A percentile compares a stretch with the other conserved stretches of the same genome.
Evolutionary conservation across 2,113 vertebrate genomes (phyloP).

Genomic region (Lepisosteus osseus): DNA sequence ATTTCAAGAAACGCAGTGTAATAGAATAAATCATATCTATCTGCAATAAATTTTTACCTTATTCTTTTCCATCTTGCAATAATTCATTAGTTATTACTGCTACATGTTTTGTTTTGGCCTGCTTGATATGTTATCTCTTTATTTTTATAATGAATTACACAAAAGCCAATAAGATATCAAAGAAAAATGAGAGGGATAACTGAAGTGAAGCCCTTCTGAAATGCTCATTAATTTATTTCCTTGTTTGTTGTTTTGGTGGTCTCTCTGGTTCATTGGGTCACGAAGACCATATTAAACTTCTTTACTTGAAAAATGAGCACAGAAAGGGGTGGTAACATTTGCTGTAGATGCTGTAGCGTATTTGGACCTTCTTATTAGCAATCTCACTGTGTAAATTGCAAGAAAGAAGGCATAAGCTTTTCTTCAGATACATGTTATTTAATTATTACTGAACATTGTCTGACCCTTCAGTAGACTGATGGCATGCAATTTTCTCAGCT

Average conservation of each 20-base stretch:
- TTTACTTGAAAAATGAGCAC: background rate
- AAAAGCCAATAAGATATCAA: too few relatives aligned
- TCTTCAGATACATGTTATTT: background rate
- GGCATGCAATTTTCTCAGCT: background rate
- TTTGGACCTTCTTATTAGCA: background rate
- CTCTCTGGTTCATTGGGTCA: background rate
- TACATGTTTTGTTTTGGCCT: too few relatives aligned
- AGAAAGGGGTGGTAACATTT: background rate
- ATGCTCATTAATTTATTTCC: background rate
- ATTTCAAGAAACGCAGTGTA: too few relatives aligned
- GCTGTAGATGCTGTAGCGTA: background rate
- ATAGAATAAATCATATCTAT: too few relatives aligned
- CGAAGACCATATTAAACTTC: background rate
- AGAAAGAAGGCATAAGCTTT: background rate
- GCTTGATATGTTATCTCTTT: too few relatives aligned
- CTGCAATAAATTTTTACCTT: too few relatives aligned
- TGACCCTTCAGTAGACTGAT: background rate
- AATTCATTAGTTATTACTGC: too few relatives aligned
- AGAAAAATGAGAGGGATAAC: background rate
- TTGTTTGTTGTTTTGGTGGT: background rate
- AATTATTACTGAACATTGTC: background rate
- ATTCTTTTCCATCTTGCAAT: too few relatives aligned
- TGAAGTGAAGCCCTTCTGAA: background rate
- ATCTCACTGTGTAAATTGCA: background rate
- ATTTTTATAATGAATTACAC: too few relatives aligned